Conservation (phyloP, 2,113 vertebrate species). For the Caloenas nicobarica region DNA sequence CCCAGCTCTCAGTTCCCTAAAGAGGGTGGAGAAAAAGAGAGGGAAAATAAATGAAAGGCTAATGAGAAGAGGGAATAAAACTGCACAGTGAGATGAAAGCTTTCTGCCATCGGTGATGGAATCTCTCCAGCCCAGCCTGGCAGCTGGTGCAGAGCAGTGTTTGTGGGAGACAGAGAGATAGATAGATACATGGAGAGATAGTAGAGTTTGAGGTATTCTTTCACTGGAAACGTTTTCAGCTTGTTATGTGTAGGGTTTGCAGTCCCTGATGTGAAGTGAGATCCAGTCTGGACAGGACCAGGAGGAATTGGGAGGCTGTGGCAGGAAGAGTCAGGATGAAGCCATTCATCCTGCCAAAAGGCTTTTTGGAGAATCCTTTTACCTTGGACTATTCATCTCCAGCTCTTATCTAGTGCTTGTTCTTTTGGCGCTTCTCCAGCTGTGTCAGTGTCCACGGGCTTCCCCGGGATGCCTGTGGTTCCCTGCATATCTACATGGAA, state of each 20-base stretch:
- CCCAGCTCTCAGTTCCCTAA: neutral
- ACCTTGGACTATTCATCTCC: neutral
- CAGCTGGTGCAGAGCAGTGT: constrained; percentile 31
- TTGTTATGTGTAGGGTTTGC: neutral
- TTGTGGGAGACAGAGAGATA: constrained; percentile 31
- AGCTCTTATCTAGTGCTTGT: neutral
- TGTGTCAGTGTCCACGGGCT: neutral
- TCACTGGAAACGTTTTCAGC: neutral
- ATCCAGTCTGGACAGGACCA: neutral
- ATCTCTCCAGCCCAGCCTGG: constrained; percentile 49
- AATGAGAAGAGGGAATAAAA: constrained; percentile 40
- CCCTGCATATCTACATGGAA: neutral
- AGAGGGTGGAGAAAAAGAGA: constrained; percentile 14
- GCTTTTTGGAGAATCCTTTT: neutral
- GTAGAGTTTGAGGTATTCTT: neutral
- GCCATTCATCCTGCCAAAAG: neutral
- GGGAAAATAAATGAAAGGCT: constrained; percentile 51
- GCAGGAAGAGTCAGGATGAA: neutral
- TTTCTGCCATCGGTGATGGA: constrained; percentile 37
- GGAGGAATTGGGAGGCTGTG: neutral
- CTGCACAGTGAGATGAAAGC: constrained; percentile 12
- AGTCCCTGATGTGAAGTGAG: neutral
- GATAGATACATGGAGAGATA: neutral
- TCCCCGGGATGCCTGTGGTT: neutral
- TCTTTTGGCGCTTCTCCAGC: neutral